phyloP scores from a whole-genome alignment of 1,140 invertebrate genomes.

The Cotesia typhae region DNA sequence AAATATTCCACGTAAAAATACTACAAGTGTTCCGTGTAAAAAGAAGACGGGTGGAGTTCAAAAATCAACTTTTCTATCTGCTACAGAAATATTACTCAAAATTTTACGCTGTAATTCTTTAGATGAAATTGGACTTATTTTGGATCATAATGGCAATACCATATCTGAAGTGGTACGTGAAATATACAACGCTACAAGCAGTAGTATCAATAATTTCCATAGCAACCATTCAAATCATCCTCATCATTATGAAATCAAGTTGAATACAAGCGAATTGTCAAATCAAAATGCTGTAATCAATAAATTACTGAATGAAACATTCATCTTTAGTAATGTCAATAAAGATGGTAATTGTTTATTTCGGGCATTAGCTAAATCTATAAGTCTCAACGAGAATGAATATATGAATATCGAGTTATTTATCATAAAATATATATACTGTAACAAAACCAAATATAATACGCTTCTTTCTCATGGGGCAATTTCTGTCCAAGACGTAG shows the following conservation, averaged over 20 bases:
- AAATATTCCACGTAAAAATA: not conserved
- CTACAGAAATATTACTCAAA: not conserved
- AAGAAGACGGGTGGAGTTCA: not conserved
- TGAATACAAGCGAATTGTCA: no score
- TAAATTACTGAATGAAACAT: not conserved
- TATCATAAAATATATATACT: not conserved
- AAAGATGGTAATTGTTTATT: constrained; percentile 6
- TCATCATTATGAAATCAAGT: no score
- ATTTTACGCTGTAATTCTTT: not conserved
- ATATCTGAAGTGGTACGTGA: not conserved
- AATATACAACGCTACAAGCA: not conserved
- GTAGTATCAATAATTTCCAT: not conserved
- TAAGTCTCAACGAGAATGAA: not conserved
- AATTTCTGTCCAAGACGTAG: no score
- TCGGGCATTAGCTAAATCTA: not conserved
- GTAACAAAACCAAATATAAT: no score
- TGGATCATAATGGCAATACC: not conserved
- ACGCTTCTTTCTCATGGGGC: no score
- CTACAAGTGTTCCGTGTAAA: not conserved
- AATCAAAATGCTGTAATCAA: not conserved
- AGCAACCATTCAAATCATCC: no score
- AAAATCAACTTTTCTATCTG: not conserved
- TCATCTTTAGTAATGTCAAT: not conserved
- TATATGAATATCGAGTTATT: not conserved
- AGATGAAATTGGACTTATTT: not conserved